phyloP scores from a whole-genome alignment of 2,888 invertebrate genomes.

The Pelosia muscerda region DNA sequence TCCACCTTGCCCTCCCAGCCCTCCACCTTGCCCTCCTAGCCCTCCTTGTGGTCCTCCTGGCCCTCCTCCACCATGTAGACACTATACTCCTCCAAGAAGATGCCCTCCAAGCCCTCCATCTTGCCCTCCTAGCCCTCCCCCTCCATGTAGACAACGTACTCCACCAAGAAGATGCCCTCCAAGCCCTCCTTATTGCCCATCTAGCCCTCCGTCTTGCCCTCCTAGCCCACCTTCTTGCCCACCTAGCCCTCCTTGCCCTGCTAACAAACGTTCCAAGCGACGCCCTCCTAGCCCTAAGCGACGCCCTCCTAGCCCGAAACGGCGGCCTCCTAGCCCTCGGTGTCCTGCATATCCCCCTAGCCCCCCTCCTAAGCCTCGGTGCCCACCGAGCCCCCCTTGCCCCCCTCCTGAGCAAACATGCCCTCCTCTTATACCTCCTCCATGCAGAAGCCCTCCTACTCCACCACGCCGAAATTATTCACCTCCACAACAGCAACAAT shows the following conservation, averaged over 20 bases:
- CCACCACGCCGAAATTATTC: background rate
- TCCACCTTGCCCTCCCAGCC: background rate
- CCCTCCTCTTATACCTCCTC: background rate
- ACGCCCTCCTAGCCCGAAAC: background rate
- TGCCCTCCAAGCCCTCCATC: background rate
- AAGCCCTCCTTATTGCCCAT: background rate
- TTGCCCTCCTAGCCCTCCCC: background rate
- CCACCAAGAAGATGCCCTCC: no score
- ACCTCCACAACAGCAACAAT: background rate
- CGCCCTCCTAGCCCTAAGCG: background rate
- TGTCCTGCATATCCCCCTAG: background rate
- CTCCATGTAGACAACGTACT: background rate
- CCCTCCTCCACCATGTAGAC: background rate
- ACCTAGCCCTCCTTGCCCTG: background rate
- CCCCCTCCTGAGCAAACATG: background rate
- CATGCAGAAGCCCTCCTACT: background rate
- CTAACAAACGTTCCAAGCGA: no score
- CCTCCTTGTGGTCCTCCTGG: background rate
- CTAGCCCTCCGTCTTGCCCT: background rate
- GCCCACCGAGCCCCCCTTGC: background rate
- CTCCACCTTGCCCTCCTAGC: background rate
- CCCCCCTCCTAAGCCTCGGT: background rate
- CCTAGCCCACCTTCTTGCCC: background rate
- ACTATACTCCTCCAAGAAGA: background rate
- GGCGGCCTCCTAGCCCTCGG: background rate